phyloP scores from a whole-genome alignment of 2,888 invertebrate genomes.

The Melikaiella ostensackeni region DNA sequence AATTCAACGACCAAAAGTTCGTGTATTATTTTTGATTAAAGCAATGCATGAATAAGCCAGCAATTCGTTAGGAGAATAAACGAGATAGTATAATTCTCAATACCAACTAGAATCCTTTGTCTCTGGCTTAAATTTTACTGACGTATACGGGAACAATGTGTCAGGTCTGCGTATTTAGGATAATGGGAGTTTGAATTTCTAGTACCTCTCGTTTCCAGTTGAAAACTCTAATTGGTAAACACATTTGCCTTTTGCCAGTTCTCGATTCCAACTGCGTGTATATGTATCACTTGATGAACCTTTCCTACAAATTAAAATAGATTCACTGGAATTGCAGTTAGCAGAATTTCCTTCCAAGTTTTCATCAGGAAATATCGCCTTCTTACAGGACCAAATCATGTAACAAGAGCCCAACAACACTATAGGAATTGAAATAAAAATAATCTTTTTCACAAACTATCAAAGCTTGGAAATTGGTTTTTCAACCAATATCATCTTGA shows the following conservation, averaged over 20 bases:
- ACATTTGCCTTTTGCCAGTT: not conserved
- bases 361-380: not conserved
- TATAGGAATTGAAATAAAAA: not conserved
- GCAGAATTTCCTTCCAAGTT: not conserved
- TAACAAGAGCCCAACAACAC: not conserved
- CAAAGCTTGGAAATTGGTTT: constrained; percentile 31
- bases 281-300: not conserved
- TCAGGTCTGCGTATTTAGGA: not conserved
- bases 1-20: not conserved
- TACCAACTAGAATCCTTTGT: not conserved
- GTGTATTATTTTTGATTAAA: not conserved
- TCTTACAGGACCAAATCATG: not conserved
- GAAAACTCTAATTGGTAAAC: constrained; percentile 11
- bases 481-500: constrained; percentile 35
- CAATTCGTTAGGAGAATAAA: not conserved
- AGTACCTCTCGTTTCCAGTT: not conserved
- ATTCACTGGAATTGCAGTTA: not conserved
- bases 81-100: not conserved
- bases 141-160: constrained; percentile 9
- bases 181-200: constrained; percentile 1
- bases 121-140: not conserved
- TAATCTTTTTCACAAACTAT: constrained; percentile 24
- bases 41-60: not conserved
- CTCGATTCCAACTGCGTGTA: not conserved
- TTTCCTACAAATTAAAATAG: not conserved